Conservation (phyloP, 2,797 vertebrate species). For the Semotilus atromaculatus region DNA sequence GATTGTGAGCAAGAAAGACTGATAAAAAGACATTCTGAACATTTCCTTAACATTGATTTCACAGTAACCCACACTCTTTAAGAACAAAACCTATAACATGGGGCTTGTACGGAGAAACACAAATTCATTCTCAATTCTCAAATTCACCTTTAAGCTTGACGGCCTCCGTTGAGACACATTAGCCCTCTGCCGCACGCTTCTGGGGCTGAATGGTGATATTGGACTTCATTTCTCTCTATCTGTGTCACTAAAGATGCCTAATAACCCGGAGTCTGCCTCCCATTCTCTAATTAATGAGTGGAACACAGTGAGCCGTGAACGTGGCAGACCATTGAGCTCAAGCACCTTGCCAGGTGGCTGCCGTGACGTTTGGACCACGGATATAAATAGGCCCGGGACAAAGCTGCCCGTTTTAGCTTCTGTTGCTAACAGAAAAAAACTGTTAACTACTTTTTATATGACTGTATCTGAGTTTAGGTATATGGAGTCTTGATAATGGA, state of each 20-base stretch:
- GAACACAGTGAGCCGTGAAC: constrained; percentile 44
- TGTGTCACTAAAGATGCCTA: constrained; percentile 32
- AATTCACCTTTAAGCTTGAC: constrained; percentile 25
- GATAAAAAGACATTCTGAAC: constrained; percentile 48
- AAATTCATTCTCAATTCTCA: too few relatives aligned
- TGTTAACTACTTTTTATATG: background rate
- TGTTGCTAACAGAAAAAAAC: background rate
- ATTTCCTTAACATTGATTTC: constrained; percentile 27
- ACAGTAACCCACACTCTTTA: constrained; percentile 31
- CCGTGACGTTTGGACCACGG: constrained; percentile 29
- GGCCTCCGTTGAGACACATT: constrained; percentile 7
- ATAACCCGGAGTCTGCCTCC: constrained; percentile 34
- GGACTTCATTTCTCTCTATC: constrained; percentile 32
- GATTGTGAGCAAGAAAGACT: constrained; percentile 5
- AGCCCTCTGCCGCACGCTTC: constrained; percentile 9
- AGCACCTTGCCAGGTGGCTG: constrained; percentile 49
- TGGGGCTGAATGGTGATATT: constrained; percentile 24
- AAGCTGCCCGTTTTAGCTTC: constrained; percentile 34
- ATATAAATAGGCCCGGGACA: constrained; percentile 44
- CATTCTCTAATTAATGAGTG: constrained; percentile 48
- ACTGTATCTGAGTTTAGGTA: background rate
- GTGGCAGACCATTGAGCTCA: constrained; percentile 33
- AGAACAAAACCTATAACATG: constrained; percentile 20
- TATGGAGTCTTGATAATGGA: background rate
- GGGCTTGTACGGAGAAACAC: background rate